phyloP scores from a whole-genome alignment of 2,888 invertebrate genomes.

The Coleophora deauratella region DNA sequence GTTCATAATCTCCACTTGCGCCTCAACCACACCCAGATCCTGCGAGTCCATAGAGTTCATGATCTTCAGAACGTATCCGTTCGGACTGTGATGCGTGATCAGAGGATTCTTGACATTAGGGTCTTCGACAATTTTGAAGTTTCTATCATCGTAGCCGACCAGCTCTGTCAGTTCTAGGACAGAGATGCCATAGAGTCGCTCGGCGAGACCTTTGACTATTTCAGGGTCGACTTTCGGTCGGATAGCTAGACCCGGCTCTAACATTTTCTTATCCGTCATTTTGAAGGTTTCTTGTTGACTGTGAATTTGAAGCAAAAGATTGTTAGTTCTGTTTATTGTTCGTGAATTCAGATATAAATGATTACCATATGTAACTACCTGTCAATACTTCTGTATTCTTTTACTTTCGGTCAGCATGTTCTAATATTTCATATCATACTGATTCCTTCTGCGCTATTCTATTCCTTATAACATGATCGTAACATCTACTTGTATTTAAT shows the following conservation, averaged over 20 bases:
- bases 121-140: conserved; percentile 78
- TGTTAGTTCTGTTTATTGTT: neutral
- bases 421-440: too few relatives aligned
- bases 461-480: too few relatives aligned
- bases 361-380: too few relatives aligned
- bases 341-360: neutral
- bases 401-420: too few relatives aligned
- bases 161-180: conserved; percentile 74
- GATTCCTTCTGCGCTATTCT: too few relatives aligned
- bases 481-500: too few relatives aligned
- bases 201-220: conserved; percentile 65
- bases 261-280: conserved; percentile 27
- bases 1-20: conserved; percentile 82
- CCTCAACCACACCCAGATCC: conserved; percentile 78
- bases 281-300: conserved; percentile 9
- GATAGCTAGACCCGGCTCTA: conserved; percentile 73
- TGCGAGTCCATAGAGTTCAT: conserved; percentile 87
- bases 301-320: conserved; percentile 1
- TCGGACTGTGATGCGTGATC: conserved; percentile 63
- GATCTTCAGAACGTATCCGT: conserved; percentile 87
- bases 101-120: conserved; percentile 75
- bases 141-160: conserved; percentile 86
- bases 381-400: neutral
- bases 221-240: conserved; percentile 71
- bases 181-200: conserved; percentile 77